Base-by-base conservation (phyloP, 35 echinoderm and acorn worm species). In the Strongylocentrotus purpuratus region DNA sequence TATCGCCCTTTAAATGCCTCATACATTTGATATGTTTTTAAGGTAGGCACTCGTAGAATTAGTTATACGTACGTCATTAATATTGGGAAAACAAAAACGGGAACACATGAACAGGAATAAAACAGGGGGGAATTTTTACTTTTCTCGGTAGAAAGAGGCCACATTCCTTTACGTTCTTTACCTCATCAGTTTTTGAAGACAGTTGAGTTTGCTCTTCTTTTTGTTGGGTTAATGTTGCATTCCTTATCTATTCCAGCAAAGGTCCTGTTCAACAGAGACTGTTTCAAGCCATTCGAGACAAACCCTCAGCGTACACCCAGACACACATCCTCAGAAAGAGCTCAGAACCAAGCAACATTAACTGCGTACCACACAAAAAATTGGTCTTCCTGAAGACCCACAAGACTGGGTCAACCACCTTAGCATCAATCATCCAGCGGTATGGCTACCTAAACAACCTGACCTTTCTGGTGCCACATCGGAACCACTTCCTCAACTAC, bases 371-470 rank as follows among this genome's bases (percentile, higher is more conserved):
- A 0, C 45, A 58, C 3, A 47, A 32, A 28, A 93, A 93, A 33
- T 4, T 95, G 28, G 94, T 88, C 9, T 95, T 95, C 85, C 46
- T 95, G 47, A 95, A 95, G 59, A 95, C 94, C 2, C 94, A 95
- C 41, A 95, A 95, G n/a, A 95, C 94, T 25, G 94, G 94, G 33
- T 86, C 71, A 14, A 47, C 94, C 7, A 95, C 94, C 28, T 7
- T 86, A 28, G 71, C 94, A 58, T 95, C 94, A 5, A 87, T 95
- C n/a, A n/a, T 95, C 59, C 94, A 95, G 47, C 61, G 94, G 31
- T 95, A 86, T 45, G 94, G 94, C 28, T 95, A 22, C 94, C 94
- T 95, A 4, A 86, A 90, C 25, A 95, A 95, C 47, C 94, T 95
- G 0, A 95, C 61, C 33, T 93, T 93, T 28, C 46, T 95, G 45